Evolutionary conservation across 2,888 invertebrate genomes (phyloP), one percentile per base, ranked within the genome.

Genomic region (Brachycybe producta): DNA sequence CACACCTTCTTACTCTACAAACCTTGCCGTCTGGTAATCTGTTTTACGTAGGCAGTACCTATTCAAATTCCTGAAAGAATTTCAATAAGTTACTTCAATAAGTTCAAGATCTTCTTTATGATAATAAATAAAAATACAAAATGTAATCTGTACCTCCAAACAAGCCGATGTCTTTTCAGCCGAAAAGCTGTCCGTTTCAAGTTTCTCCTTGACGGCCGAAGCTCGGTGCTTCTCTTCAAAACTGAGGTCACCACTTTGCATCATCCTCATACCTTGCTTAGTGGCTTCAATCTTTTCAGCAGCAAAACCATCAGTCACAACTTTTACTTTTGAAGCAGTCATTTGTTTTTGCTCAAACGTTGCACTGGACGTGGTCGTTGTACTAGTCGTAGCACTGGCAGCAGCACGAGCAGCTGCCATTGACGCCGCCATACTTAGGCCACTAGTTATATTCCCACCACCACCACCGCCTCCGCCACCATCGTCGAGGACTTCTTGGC

Each of bases 331-430:
- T 27, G 77, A 77, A 49, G 83, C 83, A 55, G 82, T 82, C 67
- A 80, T 79, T 58, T 82, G 78, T 63, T 84, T 85, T 67, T 86
- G 82, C 67, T 86, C 84, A 64, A 82, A 85, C 66, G 84, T 85
- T 57, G 85, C 36, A n/a, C 49, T 46, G 5, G 43, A 49, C 5
- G 53, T 19, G n/a, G 44, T 41, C 5, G 34, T n/a, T 13, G 49
- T 27, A 17, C 21, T 23, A 23, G 23, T 27, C 21, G 28, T 51
- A 15, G 35, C 34, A 15, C 26, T 27, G 24, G 15, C 26, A 27
- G 26, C 17, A 15, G 36, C 28, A 23, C n/a, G 34, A 5, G 28
- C 17, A n/a, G 5, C 27, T 27, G 19, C 21, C 5, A 26, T n/a
- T 5, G 28, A n/a, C 35, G 23, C 17, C 15, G 23, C 34, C 46